Conservation (phyloP, 2,113 vertebrate genomes). For the Scatophagus argus region DNA sequence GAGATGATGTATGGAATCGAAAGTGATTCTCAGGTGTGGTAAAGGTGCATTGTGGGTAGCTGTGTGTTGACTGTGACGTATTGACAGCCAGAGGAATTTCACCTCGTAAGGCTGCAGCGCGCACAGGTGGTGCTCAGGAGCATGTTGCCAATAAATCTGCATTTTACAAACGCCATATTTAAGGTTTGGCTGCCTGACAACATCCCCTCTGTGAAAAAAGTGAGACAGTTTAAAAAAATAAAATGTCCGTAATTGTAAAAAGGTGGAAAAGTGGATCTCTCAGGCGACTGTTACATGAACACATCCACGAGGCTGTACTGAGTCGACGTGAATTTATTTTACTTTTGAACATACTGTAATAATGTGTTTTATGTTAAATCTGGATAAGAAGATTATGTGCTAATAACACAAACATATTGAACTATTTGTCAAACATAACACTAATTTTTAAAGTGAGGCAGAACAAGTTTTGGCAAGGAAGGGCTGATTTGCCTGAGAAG, state of each 20-base stretch:
- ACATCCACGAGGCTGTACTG: conserved; percentile 31
- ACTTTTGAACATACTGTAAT: conserved; percentile 4
- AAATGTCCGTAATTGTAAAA: conserved; percentile 13
- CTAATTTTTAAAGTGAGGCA: conserved; percentile 5
- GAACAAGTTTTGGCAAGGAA: conserved; percentile 15
- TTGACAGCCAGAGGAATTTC: conserved; percentile 47
- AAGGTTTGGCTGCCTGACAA: conserved; percentile 58
- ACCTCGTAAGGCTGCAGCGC: conserved; percentile 26
- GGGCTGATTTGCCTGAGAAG: no score
- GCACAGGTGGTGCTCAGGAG: conserved; percentile 58
- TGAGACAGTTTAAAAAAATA: neutral
- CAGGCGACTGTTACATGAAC: conserved; percentile 24
- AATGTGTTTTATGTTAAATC: conserved; percentile 10
- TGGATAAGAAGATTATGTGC: conserved; percentile 2
- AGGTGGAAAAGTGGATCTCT: neutral
- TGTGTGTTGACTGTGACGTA: conserved; percentile 18
- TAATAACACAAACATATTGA: conserved; percentile 29
- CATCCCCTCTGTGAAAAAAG: conserved; percentile 48
- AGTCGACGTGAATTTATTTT: conserved; percentile 10
- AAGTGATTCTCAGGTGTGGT: conserved; percentile 38
- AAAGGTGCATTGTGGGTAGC: conserved; percentile 35
- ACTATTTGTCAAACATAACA: neutral
- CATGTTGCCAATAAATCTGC: conserved; percentile 63
- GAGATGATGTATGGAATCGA: neutral
- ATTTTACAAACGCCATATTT: conserved; percentile 62